A percentile compares a stretch with the other conserved stretches of the same genome.
Conservation (phyloP, 2,113 vertebrate species). For the Gymnobelideus leadbeateri region DNA sequence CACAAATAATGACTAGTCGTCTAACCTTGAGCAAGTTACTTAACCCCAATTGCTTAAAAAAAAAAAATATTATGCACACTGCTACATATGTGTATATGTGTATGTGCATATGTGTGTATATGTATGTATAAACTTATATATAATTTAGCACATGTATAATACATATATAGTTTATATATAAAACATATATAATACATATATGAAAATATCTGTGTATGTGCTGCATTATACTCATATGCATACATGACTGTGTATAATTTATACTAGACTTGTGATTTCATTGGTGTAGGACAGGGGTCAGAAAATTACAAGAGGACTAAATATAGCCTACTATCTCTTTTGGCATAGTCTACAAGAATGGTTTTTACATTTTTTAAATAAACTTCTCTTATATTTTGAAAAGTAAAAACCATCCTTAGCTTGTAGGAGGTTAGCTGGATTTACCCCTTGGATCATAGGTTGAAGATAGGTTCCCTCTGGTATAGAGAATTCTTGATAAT, state of each 20-base stretch:
- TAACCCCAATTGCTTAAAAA: no score
- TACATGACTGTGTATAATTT: background rate
- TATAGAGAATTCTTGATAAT: background rate
- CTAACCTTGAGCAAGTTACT: no score
- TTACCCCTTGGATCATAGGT: background rate
- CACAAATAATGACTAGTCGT: no score
- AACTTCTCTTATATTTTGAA: background rate
- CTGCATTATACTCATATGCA: background rate
- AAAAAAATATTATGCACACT: no score
- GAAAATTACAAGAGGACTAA: background rate
- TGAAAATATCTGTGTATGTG: background rate
- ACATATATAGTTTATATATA: no score
- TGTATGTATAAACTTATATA: background rate
- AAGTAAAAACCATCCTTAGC: background rate
- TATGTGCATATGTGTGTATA: background rate
- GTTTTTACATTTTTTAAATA: background rate
- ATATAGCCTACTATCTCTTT: background rate
- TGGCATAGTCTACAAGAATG: background rate
- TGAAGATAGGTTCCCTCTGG: background rate
- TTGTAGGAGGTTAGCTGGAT: background rate
- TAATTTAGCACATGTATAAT: no score
- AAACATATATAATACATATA: background rate
- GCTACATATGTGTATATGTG: background rate
- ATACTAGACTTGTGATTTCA: background rate
- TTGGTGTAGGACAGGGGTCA: background rate